Evolutionary conservation across 92 coral and sea anemone species (phyloP).

Genomic region (Palythoa heliodiscus): DNA sequence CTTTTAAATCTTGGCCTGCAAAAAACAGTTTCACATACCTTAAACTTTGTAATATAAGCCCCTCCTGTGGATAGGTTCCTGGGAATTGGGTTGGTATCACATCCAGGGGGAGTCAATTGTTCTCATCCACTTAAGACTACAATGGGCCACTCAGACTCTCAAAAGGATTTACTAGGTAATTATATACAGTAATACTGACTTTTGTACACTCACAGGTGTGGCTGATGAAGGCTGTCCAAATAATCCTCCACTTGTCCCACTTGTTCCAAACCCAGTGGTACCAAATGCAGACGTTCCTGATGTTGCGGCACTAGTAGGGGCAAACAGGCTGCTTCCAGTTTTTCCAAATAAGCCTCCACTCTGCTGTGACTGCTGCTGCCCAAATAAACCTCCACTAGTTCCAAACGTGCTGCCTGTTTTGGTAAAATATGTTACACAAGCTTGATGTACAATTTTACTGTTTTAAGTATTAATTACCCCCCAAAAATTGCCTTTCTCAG

Average conservation of each 20-base stretch:
- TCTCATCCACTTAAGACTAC: too few relatives aligned
- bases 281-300: constrained; percentile 75
- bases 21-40: too few relatives aligned
- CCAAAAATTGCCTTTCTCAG: not conserved
- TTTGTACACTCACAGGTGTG: constrained; percentile 64
- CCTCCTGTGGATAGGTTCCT: too few relatives aligned
- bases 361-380: constrained; percentile 73
- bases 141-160: too few relatives aligned
- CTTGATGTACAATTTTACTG: not conserved
- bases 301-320: constrained; percentile 60
- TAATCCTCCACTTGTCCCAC: constrained; percentile 66
- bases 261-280: constrained; percentile 60
- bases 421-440: not conserved
- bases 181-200: too few relatives aligned
- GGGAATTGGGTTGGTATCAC: too few relatives aligned
- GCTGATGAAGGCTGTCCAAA: constrained; percentile 91
- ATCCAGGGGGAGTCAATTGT: too few relatives aligned
- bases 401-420: constrained; percentile 75
- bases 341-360: constrained; percentile 54
- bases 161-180: too few relatives aligned
- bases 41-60: too few relatives aligned
- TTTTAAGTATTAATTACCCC: not conserved
- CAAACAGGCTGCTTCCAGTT: constrained; percentile 64
- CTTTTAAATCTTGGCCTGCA: too few relatives aligned
- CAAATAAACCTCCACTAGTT: constrained; percentile 77